Conservation (phyloP, 2,888 invertebrate species). For the Andrena fulva region DNA sequence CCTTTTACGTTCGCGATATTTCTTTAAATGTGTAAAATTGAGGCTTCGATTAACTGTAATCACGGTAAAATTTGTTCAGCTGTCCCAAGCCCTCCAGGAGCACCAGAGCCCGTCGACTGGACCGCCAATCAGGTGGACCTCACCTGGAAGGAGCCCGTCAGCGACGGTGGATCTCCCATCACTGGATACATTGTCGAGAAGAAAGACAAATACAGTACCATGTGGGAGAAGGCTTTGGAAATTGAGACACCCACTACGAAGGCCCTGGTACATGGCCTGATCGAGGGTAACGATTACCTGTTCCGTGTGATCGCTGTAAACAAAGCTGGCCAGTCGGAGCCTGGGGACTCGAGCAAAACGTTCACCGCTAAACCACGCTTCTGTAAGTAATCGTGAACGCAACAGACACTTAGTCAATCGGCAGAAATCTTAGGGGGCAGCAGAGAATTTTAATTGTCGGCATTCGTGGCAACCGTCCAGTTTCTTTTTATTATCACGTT, state of each 20-base stretch:
- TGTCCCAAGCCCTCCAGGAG: conserved; percentile 93
- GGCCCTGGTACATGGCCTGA: conserved; percentile 94
- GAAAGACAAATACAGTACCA: conserved; percentile 95
- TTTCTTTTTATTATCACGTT: background rate
- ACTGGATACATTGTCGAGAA: conserved; percentile 97
- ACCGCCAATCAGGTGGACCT: conserved; percentile 96
- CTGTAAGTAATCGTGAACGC: conserved; percentile 85
- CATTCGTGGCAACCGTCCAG: conserved; percentile 29
- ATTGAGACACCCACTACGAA: conserved; percentile 90
- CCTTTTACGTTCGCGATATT: too few relatives aligned
- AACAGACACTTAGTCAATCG: background rate
- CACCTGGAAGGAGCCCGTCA: conserved; percentile 94
- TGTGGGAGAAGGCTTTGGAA: conserved; percentile 97
- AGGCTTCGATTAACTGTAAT: too few relatives aligned
- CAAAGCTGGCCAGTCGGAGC: conserved; percentile 97
- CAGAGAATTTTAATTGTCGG: conserved; percentile 9
- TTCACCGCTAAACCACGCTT: conserved; percentile 95
- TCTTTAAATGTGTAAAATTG: too few relatives aligned
- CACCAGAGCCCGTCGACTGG: conserved; percentile 97
- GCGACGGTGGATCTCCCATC: conserved; percentile 97
- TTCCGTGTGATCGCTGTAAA: conserved; percentile 98
- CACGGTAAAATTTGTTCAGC: conserved; percentile 86
- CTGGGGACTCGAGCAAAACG: conserved; percentile 94
- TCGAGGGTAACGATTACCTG: conserved; percentile 98
- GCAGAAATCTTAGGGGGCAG: background rate